Percentiles rank a stretch among this genome's conserved stretches.
Evolutionary conservation across 2,888 invertebrate genomes (phyloP).

Genomic region (Epistrophe eligans): DNA sequence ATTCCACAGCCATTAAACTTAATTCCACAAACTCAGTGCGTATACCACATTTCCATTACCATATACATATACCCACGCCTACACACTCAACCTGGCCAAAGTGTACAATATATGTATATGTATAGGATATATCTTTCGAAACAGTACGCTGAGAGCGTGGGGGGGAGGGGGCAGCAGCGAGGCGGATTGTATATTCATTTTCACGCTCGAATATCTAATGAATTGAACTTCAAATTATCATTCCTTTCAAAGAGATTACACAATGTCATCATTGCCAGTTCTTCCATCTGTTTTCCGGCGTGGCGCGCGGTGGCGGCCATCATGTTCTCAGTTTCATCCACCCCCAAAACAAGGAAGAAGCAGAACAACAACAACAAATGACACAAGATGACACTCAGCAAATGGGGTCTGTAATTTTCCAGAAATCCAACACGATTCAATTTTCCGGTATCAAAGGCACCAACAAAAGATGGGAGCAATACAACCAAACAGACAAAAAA

Average conservation of each 20-base stretch:
- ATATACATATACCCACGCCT: background rate
- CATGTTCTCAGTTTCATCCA: constrained; percentile 15
- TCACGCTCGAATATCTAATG: constrained; percentile 63
- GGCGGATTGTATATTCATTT: constrained; percentile 36
- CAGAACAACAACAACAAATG: constrained; percentile 33
- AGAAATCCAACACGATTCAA: constrained; percentile 74
- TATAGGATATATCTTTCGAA: no score
- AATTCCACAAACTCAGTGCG: constrained; percentile 38
- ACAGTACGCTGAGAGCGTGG: background rate
- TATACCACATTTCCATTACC: background rate
- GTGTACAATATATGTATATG: background rate
- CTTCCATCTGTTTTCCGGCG: constrained; percentile 53
- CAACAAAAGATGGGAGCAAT: constrained; percentile 54
- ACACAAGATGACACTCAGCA: constrained; percentile 50
- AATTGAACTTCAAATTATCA: constrained; percentile 76
- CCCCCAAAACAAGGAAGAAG: background rate
- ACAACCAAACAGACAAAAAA: constrained; percentile 4
- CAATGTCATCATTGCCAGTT: constrained; percentile 72
- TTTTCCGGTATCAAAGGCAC: constrained; percentile 69
- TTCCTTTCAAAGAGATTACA: constrained; percentile 75
- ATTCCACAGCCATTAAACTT: constrained; percentile 68
- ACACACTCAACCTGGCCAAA: background rate
- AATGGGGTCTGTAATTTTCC: constrained; percentile 72
- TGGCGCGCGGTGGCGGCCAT: background rate
- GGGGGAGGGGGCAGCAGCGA: background rate